A percentile compares a stretch with the other conserved stretches of the same genome.
phyloP scores from a whole-genome alignment of 2,888 invertebrate species.

The Himalopsyche tibetana region DNA sequence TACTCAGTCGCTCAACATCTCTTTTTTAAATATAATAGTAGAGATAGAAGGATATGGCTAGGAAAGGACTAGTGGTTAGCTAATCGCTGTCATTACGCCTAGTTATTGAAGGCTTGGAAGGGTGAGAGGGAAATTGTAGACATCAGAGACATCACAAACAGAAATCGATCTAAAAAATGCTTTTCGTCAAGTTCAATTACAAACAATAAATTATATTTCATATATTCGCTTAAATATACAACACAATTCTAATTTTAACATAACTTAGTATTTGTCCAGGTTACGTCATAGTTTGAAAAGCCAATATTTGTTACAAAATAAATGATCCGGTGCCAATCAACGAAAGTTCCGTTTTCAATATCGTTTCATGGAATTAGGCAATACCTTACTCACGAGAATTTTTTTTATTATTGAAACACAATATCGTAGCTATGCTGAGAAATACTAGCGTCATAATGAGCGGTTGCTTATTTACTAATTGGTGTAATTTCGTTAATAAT shows the following conservation, averaged over 20 bases:
- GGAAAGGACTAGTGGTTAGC: no score
- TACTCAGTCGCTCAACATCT: no score
- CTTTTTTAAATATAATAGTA: no score
- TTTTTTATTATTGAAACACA: no score
- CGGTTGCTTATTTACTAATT: not conserved
- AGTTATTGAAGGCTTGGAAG: no score
- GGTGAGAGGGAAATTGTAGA: no score
- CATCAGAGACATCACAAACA: no score
- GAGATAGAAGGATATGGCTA: no score
- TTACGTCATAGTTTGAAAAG: not conserved
- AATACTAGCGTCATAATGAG: no score
- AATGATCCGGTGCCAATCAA: not conserved
- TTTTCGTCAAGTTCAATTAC: not conserved
- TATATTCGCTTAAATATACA: no score
- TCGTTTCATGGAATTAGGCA: not conserved
- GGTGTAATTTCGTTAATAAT: not conserved
- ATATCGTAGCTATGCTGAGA: not conserved
- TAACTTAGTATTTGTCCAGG: not conserved
- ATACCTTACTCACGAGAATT: not conserved
- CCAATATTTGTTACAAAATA: not conserved
- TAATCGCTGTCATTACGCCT: no score
- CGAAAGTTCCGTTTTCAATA: conserved; percentile 13
- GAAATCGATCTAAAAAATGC: no score
- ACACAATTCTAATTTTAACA: not conserved
- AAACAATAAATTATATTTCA: not conserved